A percentile compares a stretch with the other conserved stretches of the same genome.
Conservation (phyloP, 2,113 vertebrate species). For the Gobiocypris rarus region DNA sequence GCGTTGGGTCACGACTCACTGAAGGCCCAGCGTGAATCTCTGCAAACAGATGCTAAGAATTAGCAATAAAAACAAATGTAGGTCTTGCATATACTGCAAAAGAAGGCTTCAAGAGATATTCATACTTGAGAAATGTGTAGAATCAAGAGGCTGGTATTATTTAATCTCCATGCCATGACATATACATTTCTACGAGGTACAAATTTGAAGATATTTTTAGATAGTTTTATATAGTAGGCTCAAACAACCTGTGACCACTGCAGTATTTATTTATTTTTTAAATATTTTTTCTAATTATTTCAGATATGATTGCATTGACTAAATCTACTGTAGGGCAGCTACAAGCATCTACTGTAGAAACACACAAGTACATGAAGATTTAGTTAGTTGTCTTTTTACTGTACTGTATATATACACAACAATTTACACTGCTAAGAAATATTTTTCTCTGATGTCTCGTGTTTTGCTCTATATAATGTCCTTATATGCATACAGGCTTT, state of each 20-base stretch:
- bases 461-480: neutral
- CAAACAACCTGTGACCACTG: too few relatives aligned
- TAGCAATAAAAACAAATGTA: slow-evolving; percentile 64
- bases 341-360: neutral
- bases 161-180: too few relatives aligned
- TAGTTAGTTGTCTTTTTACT: neutral
- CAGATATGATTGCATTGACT: too few relatives aligned
- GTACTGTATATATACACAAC: neutral
- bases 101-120: slow-evolving; percentile 64
- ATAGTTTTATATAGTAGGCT: too few relatives aligned
- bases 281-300: too few relatives aligned
- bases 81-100: slow-evolving; percentile 65
- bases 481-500: neutral
- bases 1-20: slow-evolving; percentile 55
- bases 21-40: slow-evolving; percentile 32
- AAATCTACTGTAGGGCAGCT: too few relatives aligned
- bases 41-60: slow-evolving; percentile 70
- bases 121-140: slow-evolving; percentile 67
- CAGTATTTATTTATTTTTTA: too few relatives aligned
- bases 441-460: neutral
- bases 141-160: slow-evolving; percentile 36
- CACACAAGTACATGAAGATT: neutral
- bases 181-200: too few relatives aligned
- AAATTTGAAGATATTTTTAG: too few relatives aligned
- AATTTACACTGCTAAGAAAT: too few relatives aligned